These are phyloP conservation scores for Calvadosia cruxmelitensis DNA, from an alignment of 30 jellyfish, hydroid and myxozoan species.

Conservation along the genomic window DNA sequence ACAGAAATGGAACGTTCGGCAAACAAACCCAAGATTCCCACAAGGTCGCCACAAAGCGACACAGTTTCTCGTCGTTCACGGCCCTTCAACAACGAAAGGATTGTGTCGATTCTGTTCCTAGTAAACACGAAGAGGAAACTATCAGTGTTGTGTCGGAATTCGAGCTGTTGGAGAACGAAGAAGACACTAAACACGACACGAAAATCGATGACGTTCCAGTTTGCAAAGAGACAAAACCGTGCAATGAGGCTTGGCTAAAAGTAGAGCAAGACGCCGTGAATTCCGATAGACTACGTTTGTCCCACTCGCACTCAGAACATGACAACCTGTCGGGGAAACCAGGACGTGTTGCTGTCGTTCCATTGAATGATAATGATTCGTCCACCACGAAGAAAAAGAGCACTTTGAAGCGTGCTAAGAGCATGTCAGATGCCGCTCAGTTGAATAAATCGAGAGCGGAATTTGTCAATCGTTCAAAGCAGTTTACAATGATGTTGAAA, in stretches of 20 bases:
- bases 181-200: not conserved
- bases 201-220: not conserved
- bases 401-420: not conserved
- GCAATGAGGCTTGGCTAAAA: not conserved
- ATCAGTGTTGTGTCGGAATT: not conserved
- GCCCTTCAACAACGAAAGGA: not conserved
- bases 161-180: not conserved
- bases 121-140: too few relatives aligned
- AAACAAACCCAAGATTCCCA: not conserved
- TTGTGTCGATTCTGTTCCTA: not conserved
- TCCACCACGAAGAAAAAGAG: not conserved
- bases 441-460: slow-evolving; percentile 36
- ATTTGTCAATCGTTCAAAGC: slow-evolving; percentile 34
- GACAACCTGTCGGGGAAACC: not conserved
- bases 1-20: not conserved
- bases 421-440: not conserved
- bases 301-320: not conserved
- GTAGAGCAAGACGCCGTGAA: not conserved
- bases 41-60: not conserved
- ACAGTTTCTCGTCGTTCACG: not conserved
- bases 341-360: not conserved
- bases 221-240: not conserved
- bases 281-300: too few relatives aligned
- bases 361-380: not conserved
- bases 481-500: slow-evolving; percentile 31